Percentiles rank a stretch among this genome's conserved stretches.
Evolutionary conservation across 2,797 vertebrate species (phyloP).

Genomic region (Phalanger gymnotis): DNA sequence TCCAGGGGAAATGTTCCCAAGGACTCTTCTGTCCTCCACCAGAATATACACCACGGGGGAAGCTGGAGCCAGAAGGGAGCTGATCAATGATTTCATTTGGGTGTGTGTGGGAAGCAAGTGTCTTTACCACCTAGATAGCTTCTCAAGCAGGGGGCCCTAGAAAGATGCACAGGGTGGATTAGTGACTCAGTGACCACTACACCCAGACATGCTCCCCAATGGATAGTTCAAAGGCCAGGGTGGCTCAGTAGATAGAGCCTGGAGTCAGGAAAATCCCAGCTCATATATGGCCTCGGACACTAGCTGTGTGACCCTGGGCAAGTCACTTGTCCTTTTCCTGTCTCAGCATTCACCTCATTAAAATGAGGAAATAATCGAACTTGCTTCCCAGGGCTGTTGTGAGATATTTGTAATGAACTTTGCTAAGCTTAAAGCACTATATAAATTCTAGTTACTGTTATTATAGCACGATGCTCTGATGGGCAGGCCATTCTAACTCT

Average conservation of each 20-base stretch:
- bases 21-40: not conserved
- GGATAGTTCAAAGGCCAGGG: not conserved
- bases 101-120: not conserved
- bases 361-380: not conserved
- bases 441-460: not conserved
- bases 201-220: not conserved
- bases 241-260: not conserved
- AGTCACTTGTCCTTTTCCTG: not conserved
- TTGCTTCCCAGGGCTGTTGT: not conserved
- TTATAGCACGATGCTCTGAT: not conserved
- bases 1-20: not conserved
- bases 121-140: not conserved
- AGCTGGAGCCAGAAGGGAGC: not conserved
- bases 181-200: not conserved
- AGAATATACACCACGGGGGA: not conserved
- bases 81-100: not conserved
- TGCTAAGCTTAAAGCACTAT: not conserved
- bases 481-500: not conserved
- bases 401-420: not conserved
- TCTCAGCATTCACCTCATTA: not conserved
- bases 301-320: not conserved
- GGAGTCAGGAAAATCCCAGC: not conserved
- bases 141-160: not conserved
- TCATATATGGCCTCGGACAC: not conserved
- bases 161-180: not conserved